Evolutionary conservation across 1,140 invertebrate genomes (phyloP).

Genomic region (Drosophila pandora): DNA sequence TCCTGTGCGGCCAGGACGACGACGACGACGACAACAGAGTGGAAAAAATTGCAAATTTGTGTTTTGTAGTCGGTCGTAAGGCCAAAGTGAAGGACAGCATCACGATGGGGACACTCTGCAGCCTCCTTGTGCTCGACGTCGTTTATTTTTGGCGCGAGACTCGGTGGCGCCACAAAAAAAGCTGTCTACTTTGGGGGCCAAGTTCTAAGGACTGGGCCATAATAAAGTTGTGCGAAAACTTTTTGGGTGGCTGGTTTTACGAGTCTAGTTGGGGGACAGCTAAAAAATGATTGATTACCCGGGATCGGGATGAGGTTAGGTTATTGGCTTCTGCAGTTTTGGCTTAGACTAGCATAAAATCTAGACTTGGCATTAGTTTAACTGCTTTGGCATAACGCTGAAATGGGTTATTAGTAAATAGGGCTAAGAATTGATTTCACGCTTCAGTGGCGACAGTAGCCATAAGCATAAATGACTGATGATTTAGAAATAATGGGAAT

Average conservation of each 20-base stretch:
- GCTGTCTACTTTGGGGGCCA: constrained; percentile 36
- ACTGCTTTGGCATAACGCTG: constrained; percentile 38
- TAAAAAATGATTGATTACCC: constrained; percentile 72
- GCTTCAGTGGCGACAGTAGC: background rate
- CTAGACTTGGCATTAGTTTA: constrained; percentile 14
- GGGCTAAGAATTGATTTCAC: constrained; percentile 59
- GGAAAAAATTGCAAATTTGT: constrained; percentile 80
- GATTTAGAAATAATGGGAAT: background rate
- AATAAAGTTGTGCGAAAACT: constrained; percentile 72
- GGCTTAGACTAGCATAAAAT: constrained; percentile 29
- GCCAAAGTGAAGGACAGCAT: constrained; percentile 12
- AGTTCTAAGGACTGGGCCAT: constrained; percentile 49
- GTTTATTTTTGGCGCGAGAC: constrained; percentile 75
- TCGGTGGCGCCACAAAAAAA: constrained; percentile 57
- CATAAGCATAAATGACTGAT: constrained; percentile 18
- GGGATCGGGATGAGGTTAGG: constrained; percentile 51
- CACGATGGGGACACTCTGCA: constrained; percentile 23
- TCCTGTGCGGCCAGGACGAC: constrained; percentile 59
- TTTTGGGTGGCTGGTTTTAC: constrained; percentile 57
- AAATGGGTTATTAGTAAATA: constrained; percentile 64
- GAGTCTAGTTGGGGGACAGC: constrained; percentile 35
- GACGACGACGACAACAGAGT: constrained; percentile 58
- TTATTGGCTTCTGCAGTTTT: constrained; percentile 49
- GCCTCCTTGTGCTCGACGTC: constrained; percentile 46
- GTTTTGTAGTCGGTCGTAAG: constrained; percentile 59